Conservation (phyloP, 1,140 invertebrate genomes). For the Andricus grossulariae region DNA sequence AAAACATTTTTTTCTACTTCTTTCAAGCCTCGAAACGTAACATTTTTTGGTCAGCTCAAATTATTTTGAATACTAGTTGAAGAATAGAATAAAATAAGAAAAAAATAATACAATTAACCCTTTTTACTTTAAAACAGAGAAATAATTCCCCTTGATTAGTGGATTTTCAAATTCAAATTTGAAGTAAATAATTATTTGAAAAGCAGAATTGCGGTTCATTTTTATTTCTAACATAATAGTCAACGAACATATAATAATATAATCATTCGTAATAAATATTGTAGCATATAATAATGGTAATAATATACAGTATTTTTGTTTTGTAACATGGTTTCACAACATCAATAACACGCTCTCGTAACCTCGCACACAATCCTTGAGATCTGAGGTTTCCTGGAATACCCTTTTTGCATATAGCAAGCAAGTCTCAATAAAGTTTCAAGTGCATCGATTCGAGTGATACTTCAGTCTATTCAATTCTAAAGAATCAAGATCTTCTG, state of each 20-base stretch:
- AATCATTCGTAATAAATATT: conserved; percentile 40
- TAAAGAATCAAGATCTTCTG: too few species aligned
- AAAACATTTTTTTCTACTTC: too few species aligned
- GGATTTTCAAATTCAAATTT: not conserved
- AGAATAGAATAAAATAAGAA: too few species aligned
- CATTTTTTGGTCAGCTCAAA: too few species aligned
- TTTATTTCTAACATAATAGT: conserved; percentile 69
- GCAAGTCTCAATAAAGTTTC: too few species aligned
- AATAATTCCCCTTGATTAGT: not conserved
- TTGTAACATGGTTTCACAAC: conserved; percentile 32
- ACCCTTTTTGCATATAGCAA: not conserved
- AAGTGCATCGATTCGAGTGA: too few species aligned
- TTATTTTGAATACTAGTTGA: too few species aligned
- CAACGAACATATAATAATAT: conserved; percentile 67
- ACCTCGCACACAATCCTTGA: conserved; percentile 32
- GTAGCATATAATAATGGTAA: conserved; percentile 51
- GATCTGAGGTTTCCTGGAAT: conserved; percentile 41
- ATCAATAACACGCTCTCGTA: conserved; percentile 37
- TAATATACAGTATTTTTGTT: conserved; percentile 56
- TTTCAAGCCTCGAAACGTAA: too few species aligned
- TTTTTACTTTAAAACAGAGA: too few species aligned
- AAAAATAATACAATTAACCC: too few species aligned
- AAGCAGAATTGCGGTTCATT: conserved; percentile 32
- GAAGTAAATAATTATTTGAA: not conserved
- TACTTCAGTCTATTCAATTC: too few species aligned